Conservation (phyloP, 2,113 vertebrate genomes). For the Seriola quinqueradiata region DNA sequence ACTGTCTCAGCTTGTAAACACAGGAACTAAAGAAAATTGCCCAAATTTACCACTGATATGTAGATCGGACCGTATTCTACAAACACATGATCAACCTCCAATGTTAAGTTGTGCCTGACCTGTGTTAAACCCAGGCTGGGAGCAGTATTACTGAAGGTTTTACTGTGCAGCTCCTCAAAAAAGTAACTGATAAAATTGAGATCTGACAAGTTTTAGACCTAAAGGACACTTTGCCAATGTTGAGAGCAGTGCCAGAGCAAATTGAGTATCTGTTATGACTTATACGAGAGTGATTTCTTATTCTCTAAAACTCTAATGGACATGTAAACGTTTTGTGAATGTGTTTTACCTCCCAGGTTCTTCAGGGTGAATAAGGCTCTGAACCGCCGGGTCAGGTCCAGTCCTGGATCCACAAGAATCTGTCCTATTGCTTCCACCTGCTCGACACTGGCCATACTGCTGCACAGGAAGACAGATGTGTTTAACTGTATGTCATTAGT, state of each 20-base stretch:
- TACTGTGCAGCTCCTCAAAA: too few relatives aligned
- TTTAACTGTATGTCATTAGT: too few relatives aligned
- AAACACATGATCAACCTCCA: too few relatives aligned
- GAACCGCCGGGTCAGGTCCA: slow-evolving; percentile 88
- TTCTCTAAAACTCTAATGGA: neutral
- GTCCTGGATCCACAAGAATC: slow-evolving; percentile 82
- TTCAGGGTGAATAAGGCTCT: slow-evolving; percentile 95
- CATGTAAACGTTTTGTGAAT: neutral
- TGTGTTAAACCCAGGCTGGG: too few relatives aligned
- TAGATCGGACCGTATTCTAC: too few relatives aligned
- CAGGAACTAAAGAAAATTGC: too few relatives aligned
- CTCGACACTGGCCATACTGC: slow-evolving; percentile 76
- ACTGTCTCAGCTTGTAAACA: too few relatives aligned
- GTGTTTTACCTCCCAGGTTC: slow-evolving; percentile 85
- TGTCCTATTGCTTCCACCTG: slow-evolving; percentile 85
- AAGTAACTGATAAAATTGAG: too few relatives aligned
- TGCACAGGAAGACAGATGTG: neutral
- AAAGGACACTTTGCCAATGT: neutral
- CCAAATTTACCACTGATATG: too few relatives aligned
- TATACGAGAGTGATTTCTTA: neutral
- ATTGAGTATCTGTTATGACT: neutral
- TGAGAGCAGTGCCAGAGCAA: neutral
- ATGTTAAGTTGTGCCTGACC: too few relatives aligned
- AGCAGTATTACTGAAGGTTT: too few relatives aligned
- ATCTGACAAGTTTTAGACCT: too few relatives aligned